Base-by-base conservation (phyloP, 2,797 vertebrate species). In the Spondyliosoma cantharus region DNA sequence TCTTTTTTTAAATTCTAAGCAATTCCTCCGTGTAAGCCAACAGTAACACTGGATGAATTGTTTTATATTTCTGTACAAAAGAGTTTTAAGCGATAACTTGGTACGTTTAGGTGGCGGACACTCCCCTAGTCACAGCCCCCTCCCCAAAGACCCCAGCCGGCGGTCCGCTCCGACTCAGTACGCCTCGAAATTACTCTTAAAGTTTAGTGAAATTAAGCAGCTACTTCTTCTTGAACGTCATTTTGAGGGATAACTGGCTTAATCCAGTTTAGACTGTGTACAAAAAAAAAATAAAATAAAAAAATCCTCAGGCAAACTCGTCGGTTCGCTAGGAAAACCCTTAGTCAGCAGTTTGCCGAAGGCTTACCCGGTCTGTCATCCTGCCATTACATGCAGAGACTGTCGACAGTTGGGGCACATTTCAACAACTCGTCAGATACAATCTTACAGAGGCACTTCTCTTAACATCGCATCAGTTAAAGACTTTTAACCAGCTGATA, bases 111-210 rank as follows among this genome's bases (percentile, higher is more conserved):
- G 76, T 74, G 64, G 79, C 77, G 81, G 90, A 89, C 91, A 89
- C 90, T 88, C 91, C 91, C 91, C 77, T 74, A 77, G 74, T 56
- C 73, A 68, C 74, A 78, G 80, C 90, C 86, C 84, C 89, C 85
- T 86, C 89, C 86, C 77, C 69, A 63, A 60, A 82, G 71, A 81
- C 80, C 80, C 81, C 85, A 86, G 78, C 89, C 43, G 42, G 20
- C 25, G 22, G 49, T 4, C 20, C 73, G 7, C 70, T 37, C 9
- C 20, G 20, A 71, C 42, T 13, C 42, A 71, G 50, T 22, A 37
- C 25, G 11, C 53, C 9, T 14, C 2, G 1, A 53, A 74, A 62
- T 29, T 3, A 48, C 32, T 19, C 50, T 48, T 64, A 56, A 57
- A 24, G 5, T 64, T 37, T 16, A 53, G 37, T 37, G 9, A 73